phyloP scores from a whole-genome alignment of 2,113 vertebrate species.

The Sorex fumeus region DNA sequence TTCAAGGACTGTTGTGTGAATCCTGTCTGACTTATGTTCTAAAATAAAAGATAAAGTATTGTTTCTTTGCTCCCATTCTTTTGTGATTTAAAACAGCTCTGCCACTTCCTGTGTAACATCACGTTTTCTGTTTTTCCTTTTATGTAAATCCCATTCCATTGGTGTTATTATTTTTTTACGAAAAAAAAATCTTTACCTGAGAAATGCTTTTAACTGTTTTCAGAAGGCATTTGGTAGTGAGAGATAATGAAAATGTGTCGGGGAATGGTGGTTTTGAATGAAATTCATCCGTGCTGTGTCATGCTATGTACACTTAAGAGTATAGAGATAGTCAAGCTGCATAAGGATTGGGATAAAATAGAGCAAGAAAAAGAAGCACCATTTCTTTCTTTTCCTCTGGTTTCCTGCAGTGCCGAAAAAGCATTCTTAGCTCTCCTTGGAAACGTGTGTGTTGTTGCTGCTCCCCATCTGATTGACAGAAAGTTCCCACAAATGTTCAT shows the following conservation, averaged over 20 bases:
- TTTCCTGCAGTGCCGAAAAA: background rate
- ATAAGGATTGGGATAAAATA: background rate
- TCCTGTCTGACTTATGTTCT: slow-evolving; percentile 49
- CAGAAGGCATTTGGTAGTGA: slow-evolving; percentile 64
- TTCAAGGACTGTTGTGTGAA: slow-evolving; percentile 48
- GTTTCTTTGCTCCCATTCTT: slow-evolving; percentile 63
- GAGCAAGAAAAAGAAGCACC: background rate
- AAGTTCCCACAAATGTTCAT: background rate
- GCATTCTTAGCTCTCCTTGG: background rate
- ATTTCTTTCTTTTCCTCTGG: background rate
- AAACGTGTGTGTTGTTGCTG: background rate
- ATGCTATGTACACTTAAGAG: background rate
- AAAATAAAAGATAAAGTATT: slow-evolving; percentile 65
- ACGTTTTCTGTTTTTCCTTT: slow-evolving; percentile 55
- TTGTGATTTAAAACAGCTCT: slow-evolving; percentile 54
- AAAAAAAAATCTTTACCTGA: slow-evolving; percentile 63
- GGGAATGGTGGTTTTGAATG: slow-evolving; percentile 40
- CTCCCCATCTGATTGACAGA: background rate
- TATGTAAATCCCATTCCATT: slow-evolving; percentile 62
- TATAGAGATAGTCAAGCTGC: slow-evolving; percentile 9
- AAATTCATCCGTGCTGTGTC: background rate
- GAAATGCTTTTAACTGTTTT: slow-evolving; percentile 67
- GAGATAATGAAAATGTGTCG: background rate
- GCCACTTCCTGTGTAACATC: slow-evolving; percentile 27
- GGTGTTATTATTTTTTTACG: slow-evolving; percentile 41